phyloP scores from a whole-genome alignment of 2,797 vertebrate species.

The Ispidina lecontei region DNA sequence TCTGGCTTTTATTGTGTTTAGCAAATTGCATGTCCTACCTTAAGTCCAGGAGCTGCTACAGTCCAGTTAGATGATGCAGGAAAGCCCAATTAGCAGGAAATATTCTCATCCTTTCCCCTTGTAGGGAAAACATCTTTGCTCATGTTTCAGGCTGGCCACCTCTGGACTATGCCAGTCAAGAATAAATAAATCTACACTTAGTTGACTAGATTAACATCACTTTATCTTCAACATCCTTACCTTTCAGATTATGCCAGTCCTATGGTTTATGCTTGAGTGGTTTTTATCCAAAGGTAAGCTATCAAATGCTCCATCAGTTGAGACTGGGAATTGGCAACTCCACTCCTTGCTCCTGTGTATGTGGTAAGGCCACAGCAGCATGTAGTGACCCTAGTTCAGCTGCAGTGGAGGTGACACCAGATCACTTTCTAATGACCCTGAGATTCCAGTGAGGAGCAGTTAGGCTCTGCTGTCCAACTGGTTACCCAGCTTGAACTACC shows the following conservation, averaged over 20 bases:
- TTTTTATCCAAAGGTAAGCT: neutral
- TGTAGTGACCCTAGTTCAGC: neutral
- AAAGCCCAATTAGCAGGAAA: neutral
- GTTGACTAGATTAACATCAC: neutral
- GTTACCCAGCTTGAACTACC: neutral
- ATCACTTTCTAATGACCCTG: neutral
- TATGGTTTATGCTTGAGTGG: neutral
- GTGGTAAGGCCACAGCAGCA: neutral
- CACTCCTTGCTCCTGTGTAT: accelerated
- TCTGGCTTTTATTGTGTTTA: neutral
- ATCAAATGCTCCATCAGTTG: neutral
- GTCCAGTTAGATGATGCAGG: neutral
- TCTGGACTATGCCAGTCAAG: neutral
- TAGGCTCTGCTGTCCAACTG: neutral
- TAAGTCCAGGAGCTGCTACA: neutral
- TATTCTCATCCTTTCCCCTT: neutral
- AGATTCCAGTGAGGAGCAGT: neutral
- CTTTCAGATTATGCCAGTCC: neutral
- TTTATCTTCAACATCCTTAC: neutral
- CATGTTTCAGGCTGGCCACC: neutral
- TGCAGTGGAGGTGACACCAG: neutral
- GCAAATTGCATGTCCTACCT: neutral
- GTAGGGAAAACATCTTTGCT: neutral
- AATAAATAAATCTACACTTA: neutral
- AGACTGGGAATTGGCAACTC: neutral